phyloP scores from a whole-genome alignment of 2,113 vertebrate genomes.

The Taxidea taxus region DNA sequence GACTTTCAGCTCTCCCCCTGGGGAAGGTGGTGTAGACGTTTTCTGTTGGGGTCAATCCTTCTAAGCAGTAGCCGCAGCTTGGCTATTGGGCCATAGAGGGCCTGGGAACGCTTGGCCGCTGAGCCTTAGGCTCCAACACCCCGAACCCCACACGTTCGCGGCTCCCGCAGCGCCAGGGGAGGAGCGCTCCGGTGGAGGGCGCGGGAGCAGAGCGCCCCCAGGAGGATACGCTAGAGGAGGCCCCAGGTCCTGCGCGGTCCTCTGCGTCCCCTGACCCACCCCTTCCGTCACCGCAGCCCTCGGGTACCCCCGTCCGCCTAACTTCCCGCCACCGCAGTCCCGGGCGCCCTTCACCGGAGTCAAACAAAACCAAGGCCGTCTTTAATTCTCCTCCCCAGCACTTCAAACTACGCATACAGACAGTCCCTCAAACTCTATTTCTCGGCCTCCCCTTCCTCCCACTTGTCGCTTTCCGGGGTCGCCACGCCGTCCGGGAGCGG shows the following conservation, averaged over 20 bases:
- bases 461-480: not conserved
- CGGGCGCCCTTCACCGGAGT: not conserved
- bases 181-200: not conserved
- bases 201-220: fast-evolving
- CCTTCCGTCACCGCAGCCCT: fast-evolving
- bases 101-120: too few species aligned
- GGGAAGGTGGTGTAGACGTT: not conserved
- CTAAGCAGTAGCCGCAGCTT: not conserved
- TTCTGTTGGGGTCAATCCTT: not conserved
- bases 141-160: fast-evolving
- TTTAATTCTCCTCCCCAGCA: constrained; percentile 63
- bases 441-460: not conserved
- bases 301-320: not conserved
- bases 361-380: not conserved
- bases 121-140: not conserved
- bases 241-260: not conserved
- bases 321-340: not conserved
- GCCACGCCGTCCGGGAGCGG: not conserved
- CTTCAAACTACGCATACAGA: constrained; percentile 30
- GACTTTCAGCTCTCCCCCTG: not conserved
- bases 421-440: not conserved
- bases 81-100: not conserved
- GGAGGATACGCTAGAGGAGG: not conserved
- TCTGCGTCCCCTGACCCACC: not conserved
- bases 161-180: not conserved